Base-by-base conservation (phyloP, 2,888 invertebrate species). In the Ophion obscuratus region DNA sequence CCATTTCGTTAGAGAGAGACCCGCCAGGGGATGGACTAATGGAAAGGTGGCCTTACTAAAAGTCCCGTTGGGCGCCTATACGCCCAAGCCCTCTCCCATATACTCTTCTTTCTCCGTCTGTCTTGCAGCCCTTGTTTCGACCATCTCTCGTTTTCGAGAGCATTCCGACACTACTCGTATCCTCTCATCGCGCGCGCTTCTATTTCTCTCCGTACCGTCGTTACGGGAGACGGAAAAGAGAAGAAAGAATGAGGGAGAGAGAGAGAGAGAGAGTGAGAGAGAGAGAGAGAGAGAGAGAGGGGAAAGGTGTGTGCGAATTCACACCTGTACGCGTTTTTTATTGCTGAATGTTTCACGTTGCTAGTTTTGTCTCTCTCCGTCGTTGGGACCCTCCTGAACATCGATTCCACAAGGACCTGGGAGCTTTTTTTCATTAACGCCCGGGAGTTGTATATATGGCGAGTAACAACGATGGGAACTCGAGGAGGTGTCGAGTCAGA, bases 1-100 rank as follows among this genome's bases (percentile, higher is more conserved):
- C 88, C 88, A 86, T 88, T 88, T 87, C 87, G 88, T 88, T 88
- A 87, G 88, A 83, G 85, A 87, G 85, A 77, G 78, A 68, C 74
- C 71, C 82, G 71, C 83, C 59, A 70, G 85, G 87, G 88, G 88
- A 85, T 75, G 85, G 68, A 86, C 88, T 88, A 88, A 88, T 88
- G 88, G 88, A 88, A 88, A 88, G 88, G 88, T 87, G 88, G 86
- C 80, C 85, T 64, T 86, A 85, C 87, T 88, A 88, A 88, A 88
- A 88, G 88, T 88, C 88, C 88, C 88, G 83, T 86, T 88, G 88
- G 88, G 88, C 78, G 4, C 67, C 78, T 64, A 71, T 59, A 66
- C 79, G 47, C 64, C 81, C 64, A 82, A 44, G 66, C 61, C 24
- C 66, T 78, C 74, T 73, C 74, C 31, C 44, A 47, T 53, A 24